These are phyloP conservation scores for Dendrolimus punctatus DNA, from an alignment of 1,140 invertebrate genomes.

Conservation along the genomic window DNA sequence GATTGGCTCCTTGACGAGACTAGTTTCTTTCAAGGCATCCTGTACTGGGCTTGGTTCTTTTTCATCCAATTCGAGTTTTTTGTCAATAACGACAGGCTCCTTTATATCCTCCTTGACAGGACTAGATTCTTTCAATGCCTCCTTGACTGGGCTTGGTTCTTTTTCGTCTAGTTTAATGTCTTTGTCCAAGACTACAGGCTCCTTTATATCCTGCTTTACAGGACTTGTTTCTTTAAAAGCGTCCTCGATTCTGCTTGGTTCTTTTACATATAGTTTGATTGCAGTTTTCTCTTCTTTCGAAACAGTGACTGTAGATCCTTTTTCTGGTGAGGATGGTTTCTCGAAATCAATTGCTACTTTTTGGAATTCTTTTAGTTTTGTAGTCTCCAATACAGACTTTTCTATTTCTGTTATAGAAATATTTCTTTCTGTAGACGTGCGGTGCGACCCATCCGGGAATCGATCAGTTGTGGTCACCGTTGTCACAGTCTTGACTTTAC, in stretches of 20 bases:
- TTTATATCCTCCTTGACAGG: not conserved
- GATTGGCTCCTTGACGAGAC: slow-evolving; percentile 2
- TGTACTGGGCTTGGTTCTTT: not conserved
- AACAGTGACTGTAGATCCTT: too few species aligned
- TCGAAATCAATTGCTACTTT: too few species aligned
- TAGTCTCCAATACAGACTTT: too few species aligned
- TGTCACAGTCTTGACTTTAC: slow-evolving; percentile 15
- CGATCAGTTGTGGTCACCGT: slow-evolving; percentile 14
- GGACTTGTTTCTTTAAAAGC: not conserved
- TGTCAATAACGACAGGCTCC: too few species aligned
- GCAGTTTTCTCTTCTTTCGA: too few species aligned
- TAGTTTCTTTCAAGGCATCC: not conserved
- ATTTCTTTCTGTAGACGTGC: too few species aligned
- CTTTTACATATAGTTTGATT: too few species aligned
- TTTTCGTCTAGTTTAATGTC: not conserved
- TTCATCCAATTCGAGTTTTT: not conserved
- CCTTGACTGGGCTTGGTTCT: not conserved
- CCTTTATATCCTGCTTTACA: not conserved
- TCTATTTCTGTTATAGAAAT: too few species aligned
- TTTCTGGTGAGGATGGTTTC: too few species aligned
- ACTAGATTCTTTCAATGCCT: not conserved
- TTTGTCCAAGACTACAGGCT: not conserved
- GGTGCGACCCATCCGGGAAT: not conserved
- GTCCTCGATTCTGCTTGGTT: too few species aligned
- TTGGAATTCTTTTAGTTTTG: too few species aligned